Conservation (phyloP, 2,888 invertebrate genomes). For the Thalpophila matura region DNA sequence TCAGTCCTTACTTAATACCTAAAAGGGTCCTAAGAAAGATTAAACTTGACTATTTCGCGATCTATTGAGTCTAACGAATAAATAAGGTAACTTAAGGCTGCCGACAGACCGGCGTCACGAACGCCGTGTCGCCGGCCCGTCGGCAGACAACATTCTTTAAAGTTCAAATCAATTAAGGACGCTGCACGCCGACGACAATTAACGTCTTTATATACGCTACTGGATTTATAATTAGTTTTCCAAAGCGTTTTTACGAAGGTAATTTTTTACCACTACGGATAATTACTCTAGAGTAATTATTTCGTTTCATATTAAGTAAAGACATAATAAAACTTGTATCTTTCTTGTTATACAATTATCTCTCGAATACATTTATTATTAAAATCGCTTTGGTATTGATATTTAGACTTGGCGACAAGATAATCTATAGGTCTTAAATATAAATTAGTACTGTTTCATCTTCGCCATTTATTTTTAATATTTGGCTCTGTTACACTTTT, state of each 20-base stretch:
- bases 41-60: slow-evolving; percentile 69
- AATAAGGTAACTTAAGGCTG: slow-evolving; percentile 80
- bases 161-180: slow-evolving; percentile 65
- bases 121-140: slow-evolving; percentile 28
- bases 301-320: slow-evolving; percentile 33
- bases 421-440: slow-evolving; percentile 28
- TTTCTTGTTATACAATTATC: slow-evolving; percentile 34
- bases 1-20: slow-evolving; percentile 89
- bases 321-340: slow-evolving; percentile 49
- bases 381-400: slow-evolving; percentile 52
- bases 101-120: slow-evolving; percentile 49
- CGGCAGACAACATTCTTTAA: slow-evolving; percentile 55
- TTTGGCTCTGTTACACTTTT: slow-evolving; percentile 50
- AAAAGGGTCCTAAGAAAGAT: slow-evolving; percentile 69
- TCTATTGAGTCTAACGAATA: slow-evolving; percentile 78
- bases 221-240: slow-evolving; percentile 20
- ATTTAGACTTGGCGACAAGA: slow-evolving; percentile 47
- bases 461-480: slow-evolving; percentile 52
- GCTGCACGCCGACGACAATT: slow-evolving; percentile 68
- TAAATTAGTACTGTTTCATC: slow-evolving; percentile 23
- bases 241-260: slow-evolving; percentile 2
- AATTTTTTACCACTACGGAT: no score
- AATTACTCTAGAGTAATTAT: slow-evolving; percentile 19
- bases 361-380: slow-evolving; percentile 27
- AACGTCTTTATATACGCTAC: slow-evolving; percentile 29